These are phyloP conservation scores for Cheilinus undulatus DNA, from an alignment of 2,113 vertebrate species.

Conservation along the genomic window DNA sequence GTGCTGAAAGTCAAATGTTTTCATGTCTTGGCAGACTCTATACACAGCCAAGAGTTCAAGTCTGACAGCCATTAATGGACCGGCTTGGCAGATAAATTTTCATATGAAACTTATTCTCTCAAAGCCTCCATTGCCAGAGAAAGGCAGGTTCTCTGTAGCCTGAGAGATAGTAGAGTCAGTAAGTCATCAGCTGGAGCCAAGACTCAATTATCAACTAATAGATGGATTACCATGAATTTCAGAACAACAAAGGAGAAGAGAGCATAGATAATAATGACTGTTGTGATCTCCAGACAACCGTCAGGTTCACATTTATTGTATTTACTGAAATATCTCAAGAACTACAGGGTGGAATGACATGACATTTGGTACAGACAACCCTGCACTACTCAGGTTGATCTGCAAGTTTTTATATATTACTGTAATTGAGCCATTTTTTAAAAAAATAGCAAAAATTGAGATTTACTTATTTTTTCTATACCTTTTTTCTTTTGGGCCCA, in stretches of 20 bases:
- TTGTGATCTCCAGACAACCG: background rate
- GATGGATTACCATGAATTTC: background rate
- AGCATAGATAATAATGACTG: background rate
- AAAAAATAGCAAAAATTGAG: too few relatives aligned
- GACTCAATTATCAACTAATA: background rate
- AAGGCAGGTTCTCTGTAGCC: slow-evolving; percentile 2
- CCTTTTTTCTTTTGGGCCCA: too few relatives aligned
- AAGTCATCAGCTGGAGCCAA: background rate
- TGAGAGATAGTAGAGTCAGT: background rate
- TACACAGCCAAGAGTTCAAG: slow-evolving; percentile 7
- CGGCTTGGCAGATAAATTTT: slow-evolving; percentile 5
- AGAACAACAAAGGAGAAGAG: background rate
- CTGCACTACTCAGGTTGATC: background rate
- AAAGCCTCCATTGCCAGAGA: background rate
- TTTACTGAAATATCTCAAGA: background rate
- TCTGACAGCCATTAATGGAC: slow-evolving; percentile 23
- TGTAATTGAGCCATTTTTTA: too few relatives aligned
- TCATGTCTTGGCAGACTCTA: slow-evolving; percentile 12
- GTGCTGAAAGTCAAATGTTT: background rate
- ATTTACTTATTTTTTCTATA: too few relatives aligned
- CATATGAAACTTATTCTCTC: slow-evolving; percentile 4
- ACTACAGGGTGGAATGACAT: background rate
- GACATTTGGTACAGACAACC: background rate
- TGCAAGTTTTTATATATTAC: background rate
- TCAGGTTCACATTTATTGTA: background rate